Evolutionary conservation across 2,888 invertebrate genomes (phyloP).

Genomic region (Heliconius erato): DNA sequence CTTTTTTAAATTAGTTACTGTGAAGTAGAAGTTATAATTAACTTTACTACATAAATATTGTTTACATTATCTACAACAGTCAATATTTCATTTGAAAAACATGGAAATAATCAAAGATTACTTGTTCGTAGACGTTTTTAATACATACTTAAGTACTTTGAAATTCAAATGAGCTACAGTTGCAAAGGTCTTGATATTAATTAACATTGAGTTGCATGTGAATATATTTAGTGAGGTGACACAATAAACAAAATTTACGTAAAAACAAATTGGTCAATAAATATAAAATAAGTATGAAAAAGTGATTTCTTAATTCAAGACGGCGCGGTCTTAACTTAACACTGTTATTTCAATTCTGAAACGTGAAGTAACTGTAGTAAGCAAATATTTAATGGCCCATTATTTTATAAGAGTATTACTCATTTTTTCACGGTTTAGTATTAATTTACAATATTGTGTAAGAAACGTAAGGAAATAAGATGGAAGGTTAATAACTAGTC

Average conservation of each 20-base stretch:
- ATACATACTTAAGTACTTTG: background rate
- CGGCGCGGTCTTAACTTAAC: background rate
- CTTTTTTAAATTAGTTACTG: background rate
- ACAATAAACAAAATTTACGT: conserved; percentile 19
- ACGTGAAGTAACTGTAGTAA: conserved; percentile 24
- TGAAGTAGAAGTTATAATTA: background rate
- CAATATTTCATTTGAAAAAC: background rate
- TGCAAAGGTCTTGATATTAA: conserved; percentile 24
- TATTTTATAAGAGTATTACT: conserved; percentile 32
- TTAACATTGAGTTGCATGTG: conserved; percentile 25
- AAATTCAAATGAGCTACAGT: background rate
- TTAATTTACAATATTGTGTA: conserved; percentile 40
- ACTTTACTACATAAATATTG: background rate
- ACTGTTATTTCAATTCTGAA: conserved; percentile 8
- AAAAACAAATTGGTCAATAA: conserved; percentile 28
- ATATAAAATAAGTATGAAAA: conserved; percentile 29
- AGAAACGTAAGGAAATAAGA: conserved; percentile 41
- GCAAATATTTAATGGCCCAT: conserved; percentile 36
- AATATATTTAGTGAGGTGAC: conserved; percentile 19
- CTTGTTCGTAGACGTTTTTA: background rate
- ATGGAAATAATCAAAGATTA: background rate
- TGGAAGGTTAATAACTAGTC: conserved; percentile 28
- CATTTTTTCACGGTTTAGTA: conserved; percentile 35
- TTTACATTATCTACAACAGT: background rate
- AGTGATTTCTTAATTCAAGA: conserved; percentile 27